Evolutionary conservation across 2,888 invertebrate genomes (phyloP), one percentile per base, ranked within the genome.

Genomic region (Lycaena phlaeas): DNA sequence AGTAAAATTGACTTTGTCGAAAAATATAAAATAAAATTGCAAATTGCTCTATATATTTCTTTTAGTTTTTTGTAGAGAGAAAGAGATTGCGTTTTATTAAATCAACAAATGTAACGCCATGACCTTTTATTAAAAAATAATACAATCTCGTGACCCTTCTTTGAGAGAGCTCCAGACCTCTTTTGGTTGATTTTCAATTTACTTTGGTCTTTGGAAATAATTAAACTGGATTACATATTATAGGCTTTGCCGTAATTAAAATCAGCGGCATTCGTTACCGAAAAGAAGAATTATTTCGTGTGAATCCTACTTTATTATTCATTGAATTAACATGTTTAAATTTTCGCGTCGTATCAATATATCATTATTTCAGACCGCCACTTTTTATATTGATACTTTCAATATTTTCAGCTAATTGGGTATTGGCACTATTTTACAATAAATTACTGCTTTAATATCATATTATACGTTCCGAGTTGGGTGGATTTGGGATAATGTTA

Each of bases 211-310:
- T 34, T 9, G 18, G 22, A 34, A 34, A 34, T 34, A 34, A 34
- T 34, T 22, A 34, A 34, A 22, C 18, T 34, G 34, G 34, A 34
- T 34, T 22, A 34, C 22, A 34, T 12, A n/a, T n/a, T n/a, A 9
- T 34, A 18, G 22, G 28, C 38, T 18, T 38, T 10, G 12, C 28
- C 18, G 38, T 38, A 28, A 38, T 38, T 27, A 28, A 38, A 38
- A 38, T 38, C 28, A 12, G 28, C 27, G n/a, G 18, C 18, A 17
- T 28, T 38, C 38, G 27, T 18, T 12, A 4, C 3, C 27, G 12
- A 38, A 38, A 38, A 28, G 37, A 18, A 38, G 18, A 17, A 38
- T 38, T 38, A 38, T 27, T 38, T 27, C 38, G 18, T 18, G 15
- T 12, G 34, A 34, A 34, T 22, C 18, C 18, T 22, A 18, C 12